These are phyloP conservation scores for Zaprionus bogoriensis DNA, from an alignment of 2,888 invertebrate species.

Conservation along the genomic window DNA sequence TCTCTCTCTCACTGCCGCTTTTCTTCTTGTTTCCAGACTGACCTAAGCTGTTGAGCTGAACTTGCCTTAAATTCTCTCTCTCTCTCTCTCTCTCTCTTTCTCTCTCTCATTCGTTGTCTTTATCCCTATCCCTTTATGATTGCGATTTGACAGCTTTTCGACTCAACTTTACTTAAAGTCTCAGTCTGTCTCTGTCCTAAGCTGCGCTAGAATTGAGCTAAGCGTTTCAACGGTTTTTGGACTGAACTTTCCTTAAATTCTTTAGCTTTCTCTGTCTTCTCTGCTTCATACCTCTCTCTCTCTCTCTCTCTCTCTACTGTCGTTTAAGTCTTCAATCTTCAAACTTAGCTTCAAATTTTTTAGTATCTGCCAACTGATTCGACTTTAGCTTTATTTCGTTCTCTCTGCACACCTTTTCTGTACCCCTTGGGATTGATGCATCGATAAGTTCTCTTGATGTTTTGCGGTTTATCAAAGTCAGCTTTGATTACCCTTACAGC, in stretches of 20 bases:
- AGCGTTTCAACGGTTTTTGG: no score
- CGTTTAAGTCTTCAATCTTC: no score
- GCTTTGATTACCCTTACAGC: background rate
- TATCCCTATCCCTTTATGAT: background rate
- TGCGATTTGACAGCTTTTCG: background rate
- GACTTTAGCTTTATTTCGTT: background rate
- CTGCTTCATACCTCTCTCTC: no score
- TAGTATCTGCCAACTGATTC: no score
- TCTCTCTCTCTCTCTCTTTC: background rate
- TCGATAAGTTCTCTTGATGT: background rate
- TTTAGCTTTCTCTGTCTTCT: no score
- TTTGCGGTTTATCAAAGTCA: background rate
- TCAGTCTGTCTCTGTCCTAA: background rate
- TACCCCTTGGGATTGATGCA: no score
- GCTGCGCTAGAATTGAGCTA: no score
- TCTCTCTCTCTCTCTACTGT: no score
- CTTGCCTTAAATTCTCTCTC: no score
- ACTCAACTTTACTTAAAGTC: background rate
- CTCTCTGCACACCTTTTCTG: no score
- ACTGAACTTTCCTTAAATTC: no score
- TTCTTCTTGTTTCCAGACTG: slow-evolving; percentile 12
- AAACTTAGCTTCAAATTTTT: no score
- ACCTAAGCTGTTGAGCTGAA: slow-evolving; percentile 9
- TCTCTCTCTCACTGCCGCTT: background rate
- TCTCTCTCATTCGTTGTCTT: background rate